Evolutionary conservation across 2,113 vertebrate species (phyloP).

Genomic region (Arizona elegans): DNA sequence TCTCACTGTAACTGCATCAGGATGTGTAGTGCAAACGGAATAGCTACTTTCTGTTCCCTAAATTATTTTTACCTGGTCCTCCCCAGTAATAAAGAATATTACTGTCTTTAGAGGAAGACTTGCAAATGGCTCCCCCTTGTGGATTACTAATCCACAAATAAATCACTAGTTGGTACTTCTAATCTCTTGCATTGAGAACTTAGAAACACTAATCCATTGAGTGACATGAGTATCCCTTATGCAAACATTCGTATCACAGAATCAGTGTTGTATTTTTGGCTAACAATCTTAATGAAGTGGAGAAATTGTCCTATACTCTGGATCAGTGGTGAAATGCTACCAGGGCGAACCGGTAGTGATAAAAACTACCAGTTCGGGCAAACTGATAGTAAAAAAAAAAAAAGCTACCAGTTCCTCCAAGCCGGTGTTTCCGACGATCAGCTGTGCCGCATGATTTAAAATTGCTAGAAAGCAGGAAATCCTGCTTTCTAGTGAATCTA

Average conservation of each 20-base stretch:
- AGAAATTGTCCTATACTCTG: background rate
- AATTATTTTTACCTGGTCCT: background rate
- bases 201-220: background rate
- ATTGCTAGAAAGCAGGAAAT: no score
- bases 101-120: background rate
- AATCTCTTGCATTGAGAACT: no score
- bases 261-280: background rate
- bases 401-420: no score
- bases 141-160: background rate
- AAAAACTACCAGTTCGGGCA: no score
- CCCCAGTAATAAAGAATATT: background rate
- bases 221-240: background rate
- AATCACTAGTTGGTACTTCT: background rate
- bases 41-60: background rate
- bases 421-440: no score
- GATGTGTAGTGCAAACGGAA: background rate
- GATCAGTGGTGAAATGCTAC: background rate
- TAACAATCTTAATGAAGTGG: background rate
- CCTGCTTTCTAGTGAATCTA: no score
- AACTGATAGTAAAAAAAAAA: no score
- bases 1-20: background rate
- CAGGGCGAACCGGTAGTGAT: no score
- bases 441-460: no score
- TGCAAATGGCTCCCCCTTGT: conserved; percentile 24
- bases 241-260: background rate